A percentile compares a stretch with the other conserved stretches of the same genome.
phyloP scores from a whole-genome alignment of 2,888 invertebrate species.

The Leptinotarsa juncta region DNA sequence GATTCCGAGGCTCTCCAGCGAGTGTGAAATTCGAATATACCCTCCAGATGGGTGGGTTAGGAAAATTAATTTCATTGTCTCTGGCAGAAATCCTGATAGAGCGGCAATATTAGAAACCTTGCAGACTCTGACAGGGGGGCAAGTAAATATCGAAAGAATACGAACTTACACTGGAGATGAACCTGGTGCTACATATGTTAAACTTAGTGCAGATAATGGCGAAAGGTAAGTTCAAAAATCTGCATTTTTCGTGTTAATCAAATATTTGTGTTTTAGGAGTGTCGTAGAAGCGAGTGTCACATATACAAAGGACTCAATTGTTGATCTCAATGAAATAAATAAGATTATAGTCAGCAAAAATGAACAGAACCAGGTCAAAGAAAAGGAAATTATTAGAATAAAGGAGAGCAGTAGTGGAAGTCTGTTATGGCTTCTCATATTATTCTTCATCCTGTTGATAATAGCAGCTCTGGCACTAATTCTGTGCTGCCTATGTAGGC shows the following conservation, averaged over 20 bases:
- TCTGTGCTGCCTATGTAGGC: conserved; percentile 86
- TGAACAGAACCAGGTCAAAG: conserved; percentile 23
- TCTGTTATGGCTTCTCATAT: conserved; percentile 80
- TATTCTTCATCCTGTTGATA: conserved; percentile 80
- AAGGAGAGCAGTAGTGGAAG: conserved; percentile 68
- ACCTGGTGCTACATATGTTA: conserved; percentile 69
- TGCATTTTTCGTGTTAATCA: background rate
- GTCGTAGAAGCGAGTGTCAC: conserved; percentile 79
- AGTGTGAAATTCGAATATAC: conserved; percentile 80
- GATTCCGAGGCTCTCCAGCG: conserved; percentile 80
- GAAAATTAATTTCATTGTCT: conserved; percentile 85
- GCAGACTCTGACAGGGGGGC: conserved; percentile 82
- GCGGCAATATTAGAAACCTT: conserved; percentile 80
- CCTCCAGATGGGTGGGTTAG: conserved; percentile 81
- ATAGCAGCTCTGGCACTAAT: conserved; percentile 78
- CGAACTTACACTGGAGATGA: conserved; percentile 74
- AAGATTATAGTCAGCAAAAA: conserved; percentile 65
- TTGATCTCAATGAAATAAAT: conserved; percentile 80
- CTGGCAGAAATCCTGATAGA: conserved; percentile 80
- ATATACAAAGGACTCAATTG: conserved; percentile 73
- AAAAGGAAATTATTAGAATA: conserved; percentile 44
- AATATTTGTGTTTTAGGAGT: conserved; percentile 69
- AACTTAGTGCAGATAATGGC: conserved; percentile 66
- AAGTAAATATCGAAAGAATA: conserved; percentile 80
- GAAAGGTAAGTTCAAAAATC: conserved; percentile 68